Evolutionary conservation across 2,888 invertebrate species (phyloP).

Genomic region (Cataglyphis rosenhaueri): DNA sequence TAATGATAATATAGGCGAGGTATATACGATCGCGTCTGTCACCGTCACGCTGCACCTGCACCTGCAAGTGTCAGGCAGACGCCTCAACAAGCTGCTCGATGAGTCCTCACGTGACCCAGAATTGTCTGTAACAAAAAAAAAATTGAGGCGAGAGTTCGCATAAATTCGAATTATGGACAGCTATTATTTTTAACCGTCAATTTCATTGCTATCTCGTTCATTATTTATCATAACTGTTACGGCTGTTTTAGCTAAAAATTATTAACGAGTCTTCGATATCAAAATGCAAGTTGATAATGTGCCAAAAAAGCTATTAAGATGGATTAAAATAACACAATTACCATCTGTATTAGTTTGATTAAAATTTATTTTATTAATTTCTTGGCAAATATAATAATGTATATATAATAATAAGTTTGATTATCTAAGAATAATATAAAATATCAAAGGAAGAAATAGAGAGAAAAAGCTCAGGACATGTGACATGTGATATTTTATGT

Average conservation of each 20-base stretch:
- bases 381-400: background rate
- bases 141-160: background rate
- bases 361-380: background rate
- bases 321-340: background rate
- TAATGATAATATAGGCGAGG: slow-evolving; percentile 1
- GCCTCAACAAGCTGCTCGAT: slow-evolving; percentile 44
- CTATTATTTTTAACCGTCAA: background rate
- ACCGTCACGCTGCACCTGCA: background rate
- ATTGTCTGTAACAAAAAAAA: slow-evolving; percentile 64
- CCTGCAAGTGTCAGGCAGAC: slow-evolving; percentile 16
- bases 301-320: background rate
- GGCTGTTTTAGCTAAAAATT: background rate
- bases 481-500: slow-evolving; percentile 12
- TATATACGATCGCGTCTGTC: background rate
- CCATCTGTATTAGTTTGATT: background rate
- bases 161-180: slow-evolving; percentile 9
- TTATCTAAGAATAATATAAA: background rate
- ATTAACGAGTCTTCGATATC: background rate
- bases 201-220: background rate
- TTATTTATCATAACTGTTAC: background rate
- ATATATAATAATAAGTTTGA: background rate
- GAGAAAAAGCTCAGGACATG: background rate
- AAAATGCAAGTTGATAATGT: background rate
- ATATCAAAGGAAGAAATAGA: background rate
- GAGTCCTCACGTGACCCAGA: slow-evolving; percentile 56